Evolutionary conservation across 2,888 invertebrate genomes (phyloP), one percentile per base, ranked within the genome.

Genomic region (Apodemia zela): DNA sequence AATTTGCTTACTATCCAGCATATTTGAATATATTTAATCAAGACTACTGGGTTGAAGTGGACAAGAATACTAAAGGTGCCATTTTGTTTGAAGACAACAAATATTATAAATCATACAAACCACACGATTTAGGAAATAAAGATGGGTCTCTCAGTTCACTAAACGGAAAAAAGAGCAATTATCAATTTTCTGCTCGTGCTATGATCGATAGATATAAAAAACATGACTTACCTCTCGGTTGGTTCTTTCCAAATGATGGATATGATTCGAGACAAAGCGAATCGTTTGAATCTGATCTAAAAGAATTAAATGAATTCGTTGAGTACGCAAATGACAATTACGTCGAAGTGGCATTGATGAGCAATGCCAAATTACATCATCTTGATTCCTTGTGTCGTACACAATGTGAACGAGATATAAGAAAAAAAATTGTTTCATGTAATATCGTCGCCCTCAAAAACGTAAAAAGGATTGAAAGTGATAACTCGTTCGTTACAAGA

Each of bases 231-330:
- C 90, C 90, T 0, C 69, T 91, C 13, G 90, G 89, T 45, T 90
- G 89, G 89, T 89, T 91, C 67, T 68, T 89, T 65, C 90, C 90
- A 2, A 91, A 90, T 66, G 90, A 91, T 68, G 90, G 90, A 2
- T 91, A 90, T 65, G 90, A 89, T 10, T 86, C 78, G n/a, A 90
- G 90, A 0, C 90, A 91, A 79, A 84, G 86, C 2, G 80, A 85
- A 65, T 76, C 84, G n/a, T 73, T 91, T 63, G 78, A 82, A n/a
- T 90, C 87, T 3, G 90, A 91, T 65, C 80, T 90, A 57, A 71
- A 84, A 63, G 90, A 91, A 69, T 75, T 91, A 49, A 82, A 78
- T 68, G 67, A 79, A 57, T 91, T 91, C 65, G 80, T 76, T 1
- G 73, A 82, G 21, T 89, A 87, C 68, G 76, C 90, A 1, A 78